phyloP scores from a whole-genome alignment of 2,888 invertebrate genomes.

The Caenorhabditis sinica region DNA sequence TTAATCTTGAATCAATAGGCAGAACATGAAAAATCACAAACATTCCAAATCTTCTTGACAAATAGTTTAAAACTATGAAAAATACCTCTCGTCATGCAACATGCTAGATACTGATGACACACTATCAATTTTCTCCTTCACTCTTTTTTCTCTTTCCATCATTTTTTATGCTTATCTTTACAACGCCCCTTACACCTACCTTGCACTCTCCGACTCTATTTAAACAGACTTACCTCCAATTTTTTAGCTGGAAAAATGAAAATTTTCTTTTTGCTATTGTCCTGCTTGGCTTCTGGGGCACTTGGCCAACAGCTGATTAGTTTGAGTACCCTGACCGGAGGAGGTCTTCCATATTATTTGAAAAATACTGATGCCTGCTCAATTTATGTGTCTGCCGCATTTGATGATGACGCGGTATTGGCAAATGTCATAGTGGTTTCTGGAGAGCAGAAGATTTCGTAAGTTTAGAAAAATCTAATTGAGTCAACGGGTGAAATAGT shows the following conservation, averaged over 20 bases:
- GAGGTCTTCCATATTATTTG: neutral
- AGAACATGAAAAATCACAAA: no score
- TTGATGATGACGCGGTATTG: neutral
- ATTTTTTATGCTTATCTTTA: neutral
- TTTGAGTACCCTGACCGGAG: neutral
- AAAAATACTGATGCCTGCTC: neutral
- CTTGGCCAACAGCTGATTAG: neutral
- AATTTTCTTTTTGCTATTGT: neutral
- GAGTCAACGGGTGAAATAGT: no score
- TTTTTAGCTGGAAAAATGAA: neutral
- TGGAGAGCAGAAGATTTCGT: neutral
- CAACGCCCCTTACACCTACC: neutral
- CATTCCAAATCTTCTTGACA: no score
- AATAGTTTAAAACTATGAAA: no score
- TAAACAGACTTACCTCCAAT: neutral
- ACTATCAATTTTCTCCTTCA: neutral
- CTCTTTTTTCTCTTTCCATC: neutral
- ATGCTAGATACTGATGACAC: neutral
- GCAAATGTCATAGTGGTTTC: neutral
- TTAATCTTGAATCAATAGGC: no score
- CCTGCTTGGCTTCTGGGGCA: neutral
- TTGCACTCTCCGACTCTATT: neutral
- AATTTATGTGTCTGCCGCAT: neutral
- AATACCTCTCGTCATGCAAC: no score
- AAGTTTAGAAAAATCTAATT: neutral